Evolutionary conservation across 2,113 vertebrate species (phyloP), one percentile per base, ranked within the genome.

Genomic region (Oreotrochilus melanogaster): DNA sequence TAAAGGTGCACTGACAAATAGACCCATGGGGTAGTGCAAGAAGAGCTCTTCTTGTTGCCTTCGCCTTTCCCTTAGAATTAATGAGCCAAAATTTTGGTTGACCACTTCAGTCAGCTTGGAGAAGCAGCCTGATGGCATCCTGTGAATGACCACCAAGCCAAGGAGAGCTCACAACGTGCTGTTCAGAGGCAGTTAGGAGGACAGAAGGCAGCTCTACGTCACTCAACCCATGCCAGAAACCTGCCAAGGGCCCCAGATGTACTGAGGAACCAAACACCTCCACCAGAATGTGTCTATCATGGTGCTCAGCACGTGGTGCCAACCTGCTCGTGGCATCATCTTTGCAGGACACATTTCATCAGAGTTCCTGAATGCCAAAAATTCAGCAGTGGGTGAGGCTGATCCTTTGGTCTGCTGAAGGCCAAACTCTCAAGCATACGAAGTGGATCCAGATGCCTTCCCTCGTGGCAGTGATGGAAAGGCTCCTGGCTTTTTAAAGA

Each of bases 201-300:
- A 18, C 31, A 86, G 37, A 70, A 88, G 0, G 0, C 31, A 84
- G 37, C 14, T 78, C 75, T 51, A 3, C 1, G 0, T 18, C 22
- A 19, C 50, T 73, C 42, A 73, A 57, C 14, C 25, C 3, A 6
- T 2, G 10, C 14, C 18, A 61, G 73, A 72, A 65, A 53, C 16
- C 25, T 74, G 42, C 14, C 42, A 11, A 15, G 30, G 35, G 35
- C 48, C 28, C 58, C 47, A 62, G 58, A 53, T 54, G 35, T 56
- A 21, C 24, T 0, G 0, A 53, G 39, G 28, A 88, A 17, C 37
- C 69, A 65, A 70, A 37, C 22, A 28, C 24, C 33, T 82, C 28
- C 21, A 35, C 27, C 42, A 80, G 50, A 50, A 23, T 64, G 47
- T 70, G 47, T 70, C 48, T 7, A 37, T 16, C 6, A 6, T 2